Base-by-base conservation (phyloP, 2,797 vertebrate species). In the Artibeus jamaicensis region DNA sequence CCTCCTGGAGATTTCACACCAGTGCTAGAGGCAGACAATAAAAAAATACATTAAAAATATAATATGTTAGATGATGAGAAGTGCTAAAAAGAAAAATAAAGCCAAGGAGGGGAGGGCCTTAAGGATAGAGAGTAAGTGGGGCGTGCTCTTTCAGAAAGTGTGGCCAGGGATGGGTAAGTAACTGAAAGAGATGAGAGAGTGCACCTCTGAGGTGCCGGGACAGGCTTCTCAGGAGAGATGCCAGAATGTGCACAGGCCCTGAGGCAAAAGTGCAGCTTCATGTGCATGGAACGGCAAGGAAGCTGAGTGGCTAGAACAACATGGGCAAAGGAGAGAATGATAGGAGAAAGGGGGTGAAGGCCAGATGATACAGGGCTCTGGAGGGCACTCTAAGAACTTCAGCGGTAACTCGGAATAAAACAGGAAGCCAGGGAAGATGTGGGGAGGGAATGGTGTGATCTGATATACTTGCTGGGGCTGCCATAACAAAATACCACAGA, bases 331-430 rank as follows among this genome's bases (percentile, higher is more conserved):
- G 29, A 22, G 18, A 44, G 59, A 77, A 12, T 24, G 32, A 39
- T 16, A 44, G 57, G 21, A 34, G 48, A 39, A 86, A 71, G 34
- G 10, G 32, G 7, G 0, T 22, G 19, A 32, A 37, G 22, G 22
- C 29, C 29, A 0, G 37, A n/a, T 4, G 6, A 12, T 26, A 2
- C 9, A 21, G n/a, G n/a, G 1, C 37, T 15, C n/a, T 42, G 10
- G 3, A 65, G 18, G 46, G 67, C 37, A 48, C 2, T 21, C 21
- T 79, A 50, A 78, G 48, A 53, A 37, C 65, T 86, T 74, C 5
- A 29, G 26, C 59, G 55, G 70, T 26, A 59, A 76, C 22, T 77
- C 15, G 48, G 37, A 46, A 65, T 39, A 44, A 34, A 68, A 24
- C 12, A 5, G 12, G 15, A 93, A 73, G 55, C 55, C n/a, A 19